Percentiles rank a stretch among this genome's conserved stretches.
Conservation (phyloP, 2,888 invertebrate species). For the Ceratothoa steindachneri region DNA sequence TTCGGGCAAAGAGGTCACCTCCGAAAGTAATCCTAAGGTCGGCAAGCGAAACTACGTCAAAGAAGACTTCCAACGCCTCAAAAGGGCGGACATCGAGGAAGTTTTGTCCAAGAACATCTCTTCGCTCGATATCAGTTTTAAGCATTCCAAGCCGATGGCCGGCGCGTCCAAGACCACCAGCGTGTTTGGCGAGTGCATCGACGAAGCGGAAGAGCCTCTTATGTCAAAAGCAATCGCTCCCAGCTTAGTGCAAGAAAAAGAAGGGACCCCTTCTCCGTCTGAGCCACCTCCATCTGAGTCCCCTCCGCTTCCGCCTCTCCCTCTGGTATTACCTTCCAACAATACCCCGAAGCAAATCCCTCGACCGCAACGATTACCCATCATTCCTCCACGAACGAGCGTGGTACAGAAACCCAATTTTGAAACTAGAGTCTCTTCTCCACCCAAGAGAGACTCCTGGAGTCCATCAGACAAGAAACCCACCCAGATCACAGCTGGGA, state of each 20-base stretch:
- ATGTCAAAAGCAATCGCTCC: neutral
- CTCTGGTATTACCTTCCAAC: no score
- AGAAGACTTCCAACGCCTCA: conserved; percentile 36
- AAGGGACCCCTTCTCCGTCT: neutral
- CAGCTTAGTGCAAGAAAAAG: neutral
- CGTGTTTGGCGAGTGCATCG: neutral
- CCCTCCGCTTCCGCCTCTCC: no score
- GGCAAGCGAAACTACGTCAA: conserved; percentile 27
- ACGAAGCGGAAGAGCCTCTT: neutral
- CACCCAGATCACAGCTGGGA: no score
- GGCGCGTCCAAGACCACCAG: neutral
- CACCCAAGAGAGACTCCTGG: no score
- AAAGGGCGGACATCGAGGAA: conserved; percentile 25
- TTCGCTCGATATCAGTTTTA: conserved; percentile 25
- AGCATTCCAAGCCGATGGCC: neutral
- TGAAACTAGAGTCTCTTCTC: neutral
- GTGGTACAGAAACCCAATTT: neutral
- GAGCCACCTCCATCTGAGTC: neutral
- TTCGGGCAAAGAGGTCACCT: neutral
- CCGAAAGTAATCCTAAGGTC: neutral
- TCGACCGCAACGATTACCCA: neutral
- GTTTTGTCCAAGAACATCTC: conserved; percentile 35
- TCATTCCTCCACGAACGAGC: neutral
- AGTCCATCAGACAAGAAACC: neutral
- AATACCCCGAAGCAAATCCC: neutral